Evolutionary conservation across 2,113 vertebrate genomes (phyloP), one percentile per base, ranked within the genome.

Genomic region (Petrocephalus microphthalmus): DNA sequence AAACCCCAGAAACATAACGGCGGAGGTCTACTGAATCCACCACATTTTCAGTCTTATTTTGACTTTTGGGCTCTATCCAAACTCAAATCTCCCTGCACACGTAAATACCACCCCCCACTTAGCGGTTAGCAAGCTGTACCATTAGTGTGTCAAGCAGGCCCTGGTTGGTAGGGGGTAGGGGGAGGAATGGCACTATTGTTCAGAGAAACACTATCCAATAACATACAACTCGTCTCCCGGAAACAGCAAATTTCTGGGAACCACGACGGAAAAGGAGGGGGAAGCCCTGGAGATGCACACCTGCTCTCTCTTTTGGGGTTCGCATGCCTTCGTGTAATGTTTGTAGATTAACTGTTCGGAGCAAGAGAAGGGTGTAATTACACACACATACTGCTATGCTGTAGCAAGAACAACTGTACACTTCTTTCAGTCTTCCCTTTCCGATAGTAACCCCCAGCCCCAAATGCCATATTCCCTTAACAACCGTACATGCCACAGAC

Each of bases 161-260:
- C 92, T 90, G 33, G 71, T 29, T 78, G 53, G 87, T 87, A 0
- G 45, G 22, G 45, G 82, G 22, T n/a, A 47, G 53, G 33, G 52
- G 25, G 29, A 11, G 42, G 91, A 93, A 95, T 96, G 95, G 95
- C 95, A 96, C 95, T 92, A 94, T 87, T 88, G 29, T 94, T 91
- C 93, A 88, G 91, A 92, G 87, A 88, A 94, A 92, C 90, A 93
- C 89, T 92, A 94, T 93, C 91, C 92, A 94, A 95, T 91, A 92
- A 90, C 92, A 93, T 90, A 91, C 88, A 90, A 91, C 85, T 82
- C 85, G 60, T 29, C 60, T 91, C 87, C 89, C 85, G 88, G 85
- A 84, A 52, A 89, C 45, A 89, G 22, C 86, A 87, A 86, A 64
- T 85, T 51, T 91, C 89, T 87, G 87, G 89, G 87, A 91, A 87